Evolutionary conservation across 1,140 invertebrate genomes (phyloP).

Genomic region (Olivierus martensii): DNA sequence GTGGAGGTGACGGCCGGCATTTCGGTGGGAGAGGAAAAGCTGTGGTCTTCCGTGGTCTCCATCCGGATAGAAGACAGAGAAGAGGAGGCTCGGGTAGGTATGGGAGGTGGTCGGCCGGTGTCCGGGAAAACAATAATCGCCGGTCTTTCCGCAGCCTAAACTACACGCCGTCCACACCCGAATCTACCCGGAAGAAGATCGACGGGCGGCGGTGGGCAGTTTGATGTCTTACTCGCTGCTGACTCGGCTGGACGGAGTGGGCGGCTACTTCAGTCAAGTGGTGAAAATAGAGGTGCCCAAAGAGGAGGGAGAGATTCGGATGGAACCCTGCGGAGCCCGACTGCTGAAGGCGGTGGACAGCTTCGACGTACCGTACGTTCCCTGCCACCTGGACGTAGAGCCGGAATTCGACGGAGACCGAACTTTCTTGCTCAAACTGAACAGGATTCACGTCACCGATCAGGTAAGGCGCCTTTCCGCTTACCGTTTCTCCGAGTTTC

Average conservation of each 20-base stretch:
- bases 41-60: not conserved
- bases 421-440: conserved; percentile 16
- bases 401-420: conserved; percentile 4
- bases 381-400: conserved; percentile 9
- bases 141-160: too few species aligned
- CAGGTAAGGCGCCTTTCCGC: conserved; percentile 10
- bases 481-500: not conserved
- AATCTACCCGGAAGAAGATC: too few species aligned
- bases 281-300: conserved; percentile 7
- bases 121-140: too few species aligned
- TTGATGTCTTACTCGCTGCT: too few species aligned
- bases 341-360: conserved; percentile 14
- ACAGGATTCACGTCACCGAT: conserved; percentile 18
- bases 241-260: too few species aligned
- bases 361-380: conserved; percentile 19
- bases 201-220: too few species aligned
- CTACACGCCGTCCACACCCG: too few species aligned
- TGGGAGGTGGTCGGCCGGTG: too few species aligned
- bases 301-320: not conserved
- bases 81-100: conserved; percentile 2
- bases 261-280: conserved; percentile 12
- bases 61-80: conserved; percentile 8
- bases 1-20: conserved; percentile 3
- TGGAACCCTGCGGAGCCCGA: conserved; percentile 18
- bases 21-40: conserved; percentile 4